phyloP scores from a whole-genome alignment of 2,113 vertebrate species.

The Gymnorhina tibicen region DNA sequence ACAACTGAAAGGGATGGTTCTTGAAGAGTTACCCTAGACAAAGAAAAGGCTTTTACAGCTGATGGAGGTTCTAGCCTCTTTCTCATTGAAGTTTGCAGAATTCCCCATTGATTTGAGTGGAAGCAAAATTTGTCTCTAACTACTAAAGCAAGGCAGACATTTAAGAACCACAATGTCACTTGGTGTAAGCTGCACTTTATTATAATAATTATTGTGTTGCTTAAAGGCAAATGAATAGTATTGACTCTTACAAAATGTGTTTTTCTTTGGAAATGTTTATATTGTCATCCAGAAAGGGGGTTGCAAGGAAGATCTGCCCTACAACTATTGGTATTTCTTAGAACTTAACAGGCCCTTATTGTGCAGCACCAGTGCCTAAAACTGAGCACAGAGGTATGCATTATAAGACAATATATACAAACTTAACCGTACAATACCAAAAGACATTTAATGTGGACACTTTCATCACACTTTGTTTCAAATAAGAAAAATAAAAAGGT shows the following conservation, averaged over 20 bases:
- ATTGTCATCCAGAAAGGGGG: neutral
- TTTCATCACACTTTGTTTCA: neutral
- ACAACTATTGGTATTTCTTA: neutral
- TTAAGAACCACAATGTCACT: constrained; percentile 37
- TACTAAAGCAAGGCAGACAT: constrained; percentile 29
- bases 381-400: neutral
- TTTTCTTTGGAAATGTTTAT: constrained; percentile 31
- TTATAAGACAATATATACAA: neutral
- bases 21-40: neutral
- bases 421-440: neutral
- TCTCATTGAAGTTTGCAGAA: neutral
- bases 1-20: neutral
- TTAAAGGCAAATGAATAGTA: constrained; percentile 9
- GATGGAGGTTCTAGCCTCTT: neutral
- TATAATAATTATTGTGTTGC: constrained; percentile 46
- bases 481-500: neutral
- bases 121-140: neutral
- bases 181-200: constrained; percentile 12
- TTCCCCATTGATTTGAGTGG: neutral
- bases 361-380: neutral
- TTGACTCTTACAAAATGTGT: constrained; percentile 47
- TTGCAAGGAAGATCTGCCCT: neutral
- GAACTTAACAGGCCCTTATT: neutral
- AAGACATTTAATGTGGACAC: neutral
- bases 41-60: neutral